A percentile compares a stretch with the other conserved stretches of the same genome.
Evolutionary conservation across 2,888 invertebrate species (phyloP).

Genomic region (Synanthedon tipuliformis): DNA sequence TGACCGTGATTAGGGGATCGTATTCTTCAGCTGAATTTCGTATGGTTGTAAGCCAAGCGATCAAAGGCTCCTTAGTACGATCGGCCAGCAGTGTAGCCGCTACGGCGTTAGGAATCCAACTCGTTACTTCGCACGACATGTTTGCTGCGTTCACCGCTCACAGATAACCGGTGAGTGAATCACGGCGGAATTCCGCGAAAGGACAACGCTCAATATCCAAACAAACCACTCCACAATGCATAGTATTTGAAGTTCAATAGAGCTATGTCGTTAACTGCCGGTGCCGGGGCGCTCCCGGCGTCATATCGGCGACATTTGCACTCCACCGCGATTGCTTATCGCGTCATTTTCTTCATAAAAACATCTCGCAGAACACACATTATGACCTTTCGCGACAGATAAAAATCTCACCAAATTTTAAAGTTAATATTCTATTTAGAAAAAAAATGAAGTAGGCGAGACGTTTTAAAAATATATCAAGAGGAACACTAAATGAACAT

Average conservation of each 20-base stretch:
- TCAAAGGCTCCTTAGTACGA: slow-evolving; percentile 41
- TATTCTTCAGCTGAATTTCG: slow-evolving; percentile 56
- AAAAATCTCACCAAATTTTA: slow-evolving; percentile 14
- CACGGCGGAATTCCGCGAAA: slow-evolving; percentile 57
- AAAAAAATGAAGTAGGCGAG: slow-evolving; percentile 5
- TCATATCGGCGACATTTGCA: slow-evolving; percentile 56
- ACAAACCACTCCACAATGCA: slow-evolving; percentile 10
- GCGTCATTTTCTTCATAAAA: slow-evolving; percentile 40
- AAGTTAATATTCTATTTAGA: background rate
- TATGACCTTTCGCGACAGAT: slow-evolving; percentile 35
- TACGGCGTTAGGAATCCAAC: slow-evolving; percentile 65
- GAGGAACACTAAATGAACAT: background rate
- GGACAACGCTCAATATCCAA: slow-evolving; percentile 15
- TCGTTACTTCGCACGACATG: slow-evolving; percentile 53
- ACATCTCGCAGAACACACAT: slow-evolving; percentile 25
- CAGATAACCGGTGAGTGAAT: slow-evolving; percentile 66
- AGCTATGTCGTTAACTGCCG: background rate
- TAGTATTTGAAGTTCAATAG: slow-evolving; percentile 11
- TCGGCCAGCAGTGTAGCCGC: slow-evolving; percentile 52
- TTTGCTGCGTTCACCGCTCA: slow-evolving; percentile 23
- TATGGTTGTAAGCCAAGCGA: slow-evolving; percentile 54
- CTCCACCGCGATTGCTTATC: slow-evolving; percentile 58
- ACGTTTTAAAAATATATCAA: background rate
- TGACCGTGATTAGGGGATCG: slow-evolving; percentile 44
- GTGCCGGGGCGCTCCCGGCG: slow-evolving; percentile 15